Evolutionary conservation across 2,888 invertebrate species (phyloP).

Genomic region (Brenthis hecate): DNA sequence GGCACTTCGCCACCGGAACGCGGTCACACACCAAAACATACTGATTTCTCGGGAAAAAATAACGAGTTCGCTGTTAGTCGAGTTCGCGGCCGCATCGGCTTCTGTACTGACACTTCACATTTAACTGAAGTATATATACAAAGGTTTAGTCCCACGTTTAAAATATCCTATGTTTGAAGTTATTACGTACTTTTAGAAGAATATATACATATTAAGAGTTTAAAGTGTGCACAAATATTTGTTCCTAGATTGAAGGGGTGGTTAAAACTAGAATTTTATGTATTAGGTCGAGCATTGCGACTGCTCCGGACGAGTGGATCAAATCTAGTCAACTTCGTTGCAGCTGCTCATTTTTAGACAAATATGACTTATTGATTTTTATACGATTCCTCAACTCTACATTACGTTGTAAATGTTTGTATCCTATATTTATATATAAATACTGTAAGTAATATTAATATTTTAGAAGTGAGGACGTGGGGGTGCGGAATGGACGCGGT

Average conservation of each 20-base stretch:
- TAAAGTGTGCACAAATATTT: too few species aligned
- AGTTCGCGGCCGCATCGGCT: constrained; percentile 21
- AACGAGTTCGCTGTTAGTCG: constrained; percentile 41
- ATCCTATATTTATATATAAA: background rate
- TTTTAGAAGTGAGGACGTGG: background rate
- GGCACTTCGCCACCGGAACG: constrained; percentile 66
- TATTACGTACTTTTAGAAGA: too few species aligned
- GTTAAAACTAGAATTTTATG: constrained; percentile 5
- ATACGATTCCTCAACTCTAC: background rate
- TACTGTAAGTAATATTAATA: background rate
- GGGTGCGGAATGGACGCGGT: constrained; percentile 82
- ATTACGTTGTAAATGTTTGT: background rate
- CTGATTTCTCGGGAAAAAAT: constrained; percentile 66
- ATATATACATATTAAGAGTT: too few species aligned
- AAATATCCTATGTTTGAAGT: too few species aligned
- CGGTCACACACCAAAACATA: constrained; percentile 70
- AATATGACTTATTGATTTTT: background rate
- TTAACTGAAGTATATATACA: background rate
- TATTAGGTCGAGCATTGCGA: background rate
- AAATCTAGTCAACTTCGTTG: too few species aligned
- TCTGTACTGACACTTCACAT: background rate
- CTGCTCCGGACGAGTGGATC: background rate
- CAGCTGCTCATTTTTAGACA: background rate
- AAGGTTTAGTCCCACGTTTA: too few species aligned
- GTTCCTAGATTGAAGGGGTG: too few species aligned